A percentile compares a stretch with the other conserved stretches of the same genome.
These are phyloP conservation scores for Tapirus terrestris DNA, from an alignment of 2,113 vertebrate genomes.

Conservation along the genomic window DNA sequence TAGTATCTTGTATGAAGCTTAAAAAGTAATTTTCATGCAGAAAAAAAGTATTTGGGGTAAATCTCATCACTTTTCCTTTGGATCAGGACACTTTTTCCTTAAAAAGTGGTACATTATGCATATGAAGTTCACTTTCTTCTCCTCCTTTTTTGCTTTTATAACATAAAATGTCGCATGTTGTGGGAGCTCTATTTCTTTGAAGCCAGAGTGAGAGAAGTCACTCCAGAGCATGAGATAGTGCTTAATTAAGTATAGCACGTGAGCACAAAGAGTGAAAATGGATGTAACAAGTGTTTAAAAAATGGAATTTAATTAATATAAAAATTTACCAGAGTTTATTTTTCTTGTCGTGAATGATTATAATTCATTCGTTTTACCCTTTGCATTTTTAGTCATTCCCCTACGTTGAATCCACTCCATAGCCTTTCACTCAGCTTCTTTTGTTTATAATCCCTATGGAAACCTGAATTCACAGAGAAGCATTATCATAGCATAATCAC, in stretches of 20 bases:
- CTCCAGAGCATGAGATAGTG: background rate
- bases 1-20: background rate
- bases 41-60: background rate
- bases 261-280: background rate
- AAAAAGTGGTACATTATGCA: background rate
- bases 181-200: background rate
- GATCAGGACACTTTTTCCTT: background rate
- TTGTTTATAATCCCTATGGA: too few relatives aligned
- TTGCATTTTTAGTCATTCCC: background rate
- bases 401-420: background rate
- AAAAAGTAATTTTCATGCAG: background rate
- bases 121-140: background rate
- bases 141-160: background rate
- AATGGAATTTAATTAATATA: background rate
- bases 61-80: background rate
- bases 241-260: background rate
- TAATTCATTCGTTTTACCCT: background rate
- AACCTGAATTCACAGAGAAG: background rate
- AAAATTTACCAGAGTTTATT: background rate
- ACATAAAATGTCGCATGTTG: background rate
- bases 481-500: background rate
- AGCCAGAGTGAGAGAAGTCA: background rate
- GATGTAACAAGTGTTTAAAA: background rate
- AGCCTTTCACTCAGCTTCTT: background rate
- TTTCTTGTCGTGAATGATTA: background rate